A percentile compares a stretch with the other conserved stretches of the same genome.
Conservation (phyloP, 2,797 vertebrate genomes). For the Hyperoplus immaculatus region DNA sequence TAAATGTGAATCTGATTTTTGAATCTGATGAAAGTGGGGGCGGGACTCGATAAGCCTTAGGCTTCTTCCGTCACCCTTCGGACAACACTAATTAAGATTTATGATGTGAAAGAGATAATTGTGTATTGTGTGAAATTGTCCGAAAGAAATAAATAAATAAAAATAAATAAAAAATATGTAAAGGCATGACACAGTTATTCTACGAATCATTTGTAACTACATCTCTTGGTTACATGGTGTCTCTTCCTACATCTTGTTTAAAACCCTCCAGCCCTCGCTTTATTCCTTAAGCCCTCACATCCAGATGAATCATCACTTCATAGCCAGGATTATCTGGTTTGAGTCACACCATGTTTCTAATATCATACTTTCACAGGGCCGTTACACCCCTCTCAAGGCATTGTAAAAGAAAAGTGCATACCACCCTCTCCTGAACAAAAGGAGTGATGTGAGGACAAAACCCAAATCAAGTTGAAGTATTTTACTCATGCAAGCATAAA, state of each 20-base stretch:
- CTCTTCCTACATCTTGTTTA: slow-evolving; percentile 34
- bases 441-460: slow-evolving; percentile 29
- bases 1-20: too few relatives aligned
- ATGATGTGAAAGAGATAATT: too few relatives aligned
- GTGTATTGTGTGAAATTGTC: too few relatives aligned
- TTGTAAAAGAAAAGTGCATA: slow-evolving; percentile 36
- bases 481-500: slow-evolving; percentile 22
- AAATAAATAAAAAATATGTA: too few relatives aligned
- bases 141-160: too few relatives aligned
- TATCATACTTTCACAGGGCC: slow-evolving; percentile 42
- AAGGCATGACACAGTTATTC: not conserved
- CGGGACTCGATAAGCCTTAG: too few relatives aligned
- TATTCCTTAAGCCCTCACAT: slow-evolving; percentile 45
- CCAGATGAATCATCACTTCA: slow-evolving; percentile 67
- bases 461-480: slow-evolving; percentile 38
- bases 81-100: too few relatives aligned
- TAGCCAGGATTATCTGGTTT: slow-evolving; percentile 61
- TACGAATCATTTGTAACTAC: slow-evolving; percentile 28
- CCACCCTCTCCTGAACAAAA: slow-evolving; percentile 41
- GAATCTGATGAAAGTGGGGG: too few relatives aligned
- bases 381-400: slow-evolving; percentile 10
- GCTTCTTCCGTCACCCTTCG: too few relatives aligned
- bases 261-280: slow-evolving; percentile 38
- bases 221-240: slow-evolving; percentile 44
- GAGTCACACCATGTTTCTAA: slow-evolving; percentile 44